These are phyloP conservation scores for Aldabrachelys gigantea DNA, from an alignment of 2,113 vertebrate genomes.

Conservation along the genomic window DNA sequence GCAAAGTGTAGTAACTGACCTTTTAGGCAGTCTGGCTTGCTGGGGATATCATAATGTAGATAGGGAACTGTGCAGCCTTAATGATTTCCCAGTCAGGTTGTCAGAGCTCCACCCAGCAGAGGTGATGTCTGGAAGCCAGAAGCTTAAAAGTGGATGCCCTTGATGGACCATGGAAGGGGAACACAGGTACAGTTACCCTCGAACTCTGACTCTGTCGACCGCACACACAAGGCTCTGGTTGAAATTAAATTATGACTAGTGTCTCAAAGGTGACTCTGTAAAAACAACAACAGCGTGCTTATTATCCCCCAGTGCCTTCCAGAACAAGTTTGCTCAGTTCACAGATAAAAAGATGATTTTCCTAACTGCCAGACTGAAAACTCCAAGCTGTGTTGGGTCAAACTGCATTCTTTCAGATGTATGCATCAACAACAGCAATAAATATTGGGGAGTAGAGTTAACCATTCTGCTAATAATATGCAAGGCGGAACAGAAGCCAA, in stretches of 20 bases:
- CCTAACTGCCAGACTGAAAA: constrained; percentile 10
- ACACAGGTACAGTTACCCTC: not conserved
- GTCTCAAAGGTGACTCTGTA: constrained; percentile 8
- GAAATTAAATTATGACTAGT: constrained; percentile 27
- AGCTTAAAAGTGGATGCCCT: not conserved
- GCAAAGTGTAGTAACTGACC: not conserved
- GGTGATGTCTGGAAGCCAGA: not conserved
- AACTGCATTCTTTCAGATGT: not conserved
- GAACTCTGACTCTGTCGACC: too few species aligned
- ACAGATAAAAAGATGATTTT: not conserved
- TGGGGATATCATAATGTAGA: not conserved
- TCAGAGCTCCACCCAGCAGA: not conserved
- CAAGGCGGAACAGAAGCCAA: not conserved
- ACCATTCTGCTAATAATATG: not conserved
- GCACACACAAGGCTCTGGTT: not conserved
- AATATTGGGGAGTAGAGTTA: not conserved
- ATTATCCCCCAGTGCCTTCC: constrained; percentile 16
- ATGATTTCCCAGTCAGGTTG: not conserved
- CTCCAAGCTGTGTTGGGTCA: not conserved
- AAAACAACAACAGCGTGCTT: not conserved
- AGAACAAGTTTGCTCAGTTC: not conserved
- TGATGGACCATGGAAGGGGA: too few species aligned
- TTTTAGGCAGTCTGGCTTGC: not conserved
- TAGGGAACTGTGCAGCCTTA: not conserved
- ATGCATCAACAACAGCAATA: not conserved